Conservation (phyloP, 1,140 invertebrate species). For the Nixonia krombeini region DNA sequence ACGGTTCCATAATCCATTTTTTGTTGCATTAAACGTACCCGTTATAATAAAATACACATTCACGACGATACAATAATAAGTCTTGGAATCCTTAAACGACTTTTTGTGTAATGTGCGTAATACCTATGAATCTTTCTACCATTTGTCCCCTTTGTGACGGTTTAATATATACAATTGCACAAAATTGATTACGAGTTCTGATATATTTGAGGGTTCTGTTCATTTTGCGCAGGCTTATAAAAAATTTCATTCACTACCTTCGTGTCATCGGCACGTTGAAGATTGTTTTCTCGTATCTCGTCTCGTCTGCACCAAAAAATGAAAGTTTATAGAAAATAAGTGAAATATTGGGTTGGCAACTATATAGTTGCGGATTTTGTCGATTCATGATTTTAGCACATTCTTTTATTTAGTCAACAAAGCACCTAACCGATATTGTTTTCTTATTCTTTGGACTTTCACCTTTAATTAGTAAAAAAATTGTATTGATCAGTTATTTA, state of each 20-base stretch:
- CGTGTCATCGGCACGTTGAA: not conserved
- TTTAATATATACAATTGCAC: slow-evolving; percentile 55
- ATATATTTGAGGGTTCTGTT: slow-evolving; percentile 49
- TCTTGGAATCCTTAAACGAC: slow-evolving; percentile 56
- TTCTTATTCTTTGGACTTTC: too few relatives aligned
- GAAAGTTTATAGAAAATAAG: not conserved
- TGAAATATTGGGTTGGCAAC: too few relatives aligned
- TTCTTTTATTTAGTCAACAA: too few relatives aligned
- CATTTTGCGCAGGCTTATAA: slow-evolving; percentile 32
- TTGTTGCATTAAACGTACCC: slow-evolving; percentile 50
- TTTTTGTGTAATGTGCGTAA: slow-evolving; percentile 52
- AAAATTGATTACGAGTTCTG: slow-evolving; percentile 64
- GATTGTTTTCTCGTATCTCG: not conserved
- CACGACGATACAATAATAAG: slow-evolving; percentile 61
- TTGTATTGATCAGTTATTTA: too few relatives aligned
- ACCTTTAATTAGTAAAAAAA: too few relatives aligned
- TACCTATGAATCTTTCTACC: slow-evolving; percentile 51
- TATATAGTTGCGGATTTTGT: too few relatives aligned
- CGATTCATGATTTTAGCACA: too few relatives aligned
- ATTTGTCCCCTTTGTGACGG: slow-evolving; percentile 43
- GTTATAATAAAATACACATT: slow-evolving; percentile 69
- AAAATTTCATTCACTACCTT: slow-evolving; percentile 25
- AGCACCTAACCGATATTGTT: too few relatives aligned
- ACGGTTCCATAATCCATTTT: slow-evolving; percentile 50
- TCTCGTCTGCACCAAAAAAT: not conserved